phyloP scores from a whole-genome alignment of 2,888 invertebrate genomes.

The Patella pellucida region DNA sequence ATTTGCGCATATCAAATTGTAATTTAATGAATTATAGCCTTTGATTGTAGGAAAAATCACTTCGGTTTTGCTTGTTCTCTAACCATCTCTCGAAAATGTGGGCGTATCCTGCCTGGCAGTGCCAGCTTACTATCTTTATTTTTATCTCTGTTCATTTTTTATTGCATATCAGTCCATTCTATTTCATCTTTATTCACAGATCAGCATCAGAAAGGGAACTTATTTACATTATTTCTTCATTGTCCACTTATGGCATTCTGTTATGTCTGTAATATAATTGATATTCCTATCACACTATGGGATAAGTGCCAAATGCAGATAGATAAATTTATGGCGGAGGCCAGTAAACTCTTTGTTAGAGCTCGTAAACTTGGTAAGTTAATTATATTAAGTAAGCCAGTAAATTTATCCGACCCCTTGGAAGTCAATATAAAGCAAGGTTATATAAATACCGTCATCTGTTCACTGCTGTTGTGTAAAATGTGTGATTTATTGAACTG shows the following conservation, averaged over 20 bases:
- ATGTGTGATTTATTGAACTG: neutral
- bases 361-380: constrained; percentile 82
- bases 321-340: constrained; percentile 90
- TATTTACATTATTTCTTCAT: constrained; percentile 96
- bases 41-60: too few species aligned
- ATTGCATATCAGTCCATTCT: too few species aligned
- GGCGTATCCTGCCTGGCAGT: too few species aligned
- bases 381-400: neutral
- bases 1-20: too few species aligned
- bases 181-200: constrained; percentile 69
- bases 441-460: neutral
- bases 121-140: too few species aligned
- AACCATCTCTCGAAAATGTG: too few species aligned
- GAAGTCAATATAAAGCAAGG: neutral
- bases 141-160: too few species aligned
- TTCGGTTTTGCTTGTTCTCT: too few species aligned
- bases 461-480: neutral
- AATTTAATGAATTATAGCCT: too few species aligned
- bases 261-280: constrained; percentile 89
- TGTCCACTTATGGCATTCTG: constrained; percentile 93
- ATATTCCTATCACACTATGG: constrained; percentile 88
- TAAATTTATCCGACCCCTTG: neutral
- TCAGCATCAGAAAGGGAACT: constrained; percentile 81
- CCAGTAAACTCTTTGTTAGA: constrained; percentile 85
- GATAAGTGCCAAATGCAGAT: constrained; percentile 89